Base-by-base conservation (phyloP, 2,797 vertebrate genomes). In the Euthynnus affinis region DNA sequence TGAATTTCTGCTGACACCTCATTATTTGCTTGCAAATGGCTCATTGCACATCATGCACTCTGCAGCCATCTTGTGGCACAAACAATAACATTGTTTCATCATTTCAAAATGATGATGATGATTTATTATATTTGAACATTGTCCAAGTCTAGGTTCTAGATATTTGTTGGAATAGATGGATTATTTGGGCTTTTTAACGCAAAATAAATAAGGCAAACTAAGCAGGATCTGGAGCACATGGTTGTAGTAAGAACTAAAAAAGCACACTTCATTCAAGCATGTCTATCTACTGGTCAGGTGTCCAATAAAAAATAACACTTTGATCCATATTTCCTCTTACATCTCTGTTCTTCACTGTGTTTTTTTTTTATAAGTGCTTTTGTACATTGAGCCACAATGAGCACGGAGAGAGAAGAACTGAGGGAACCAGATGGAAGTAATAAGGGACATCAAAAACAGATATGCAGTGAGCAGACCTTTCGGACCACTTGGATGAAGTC, bases 401-500 rank as follows among this genome's bases (percentile, higher is more conserved):
- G 23, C 27, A 27, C 0, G 12, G 9, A 9, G 6, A 9, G 6
- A 18, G 29, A 13, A 14, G 56, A 64, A 6, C 10, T 3, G 37
- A 46, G 17, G 15, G n/a, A 74, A 48, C 42, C 63, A 75, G 58
- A 71, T 61, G 53, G 70, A 34, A 32, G 15, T 40, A 10, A 58
- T 12, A 37, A 66, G 27, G 27, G 27, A 29, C 22, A 60, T 46
- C 10, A 0, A 18, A 18, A n/a, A 48, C 40, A 44, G 56, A 69
- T 49, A 51, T 27, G 52, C 13, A 5, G 51, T 13, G 61, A 59
- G 63, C 89, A 37, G 80, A 99, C 98, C 97, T 99, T 99, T 85
- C 97, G 91, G 84, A 99, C 97, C 67, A 98, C 97, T 93, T 99
- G 98, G 32, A 99, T 97, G 60, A 99, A 99, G 93, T 99, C 98